Conservation (phyloP, 2,797 vertebrate species). For the Amniataba percoides region DNA sequence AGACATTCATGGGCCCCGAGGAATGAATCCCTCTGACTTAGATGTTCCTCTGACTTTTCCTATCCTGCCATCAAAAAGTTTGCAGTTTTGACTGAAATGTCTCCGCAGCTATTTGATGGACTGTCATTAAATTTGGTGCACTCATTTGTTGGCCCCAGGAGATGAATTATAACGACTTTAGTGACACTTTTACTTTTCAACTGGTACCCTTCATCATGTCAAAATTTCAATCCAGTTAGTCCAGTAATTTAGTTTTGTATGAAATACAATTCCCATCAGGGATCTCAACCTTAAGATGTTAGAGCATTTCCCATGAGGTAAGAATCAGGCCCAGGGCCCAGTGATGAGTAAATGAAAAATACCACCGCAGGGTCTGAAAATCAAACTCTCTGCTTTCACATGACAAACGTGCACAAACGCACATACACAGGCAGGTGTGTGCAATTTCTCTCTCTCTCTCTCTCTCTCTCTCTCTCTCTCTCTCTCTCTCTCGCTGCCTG, state of each 20-base stretch:
- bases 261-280: background rate
- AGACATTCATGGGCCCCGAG: background rate
- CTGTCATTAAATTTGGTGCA: background rate
- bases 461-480: background rate
- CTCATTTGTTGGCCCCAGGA: too few species aligned
- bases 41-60: too few species aligned
- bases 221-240: too few species aligned
- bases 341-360: constrained; percentile 35
- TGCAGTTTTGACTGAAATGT: background rate
- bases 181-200: background rate
- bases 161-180: background rate
- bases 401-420: constrained; percentile 4
- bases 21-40: background rate
- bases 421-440: background rate
- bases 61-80: background rate
- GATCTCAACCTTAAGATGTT: background rate
- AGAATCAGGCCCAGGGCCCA: background rate
- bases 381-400: background rate
- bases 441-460: background rate
- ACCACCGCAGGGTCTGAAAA: constrained; percentile 2
- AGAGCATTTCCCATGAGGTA: background rate
- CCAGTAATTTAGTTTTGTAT: background rate
- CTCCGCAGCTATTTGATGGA: background rate
- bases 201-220: background rate
- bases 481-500: background rate